Percentiles rank a stretch among this genome's conserved stretches.
These are phyloP conservation scores for Hydropotes inermis DNA, from an alignment of 2,113 vertebrate species.

Conservation along the genomic window DNA sequence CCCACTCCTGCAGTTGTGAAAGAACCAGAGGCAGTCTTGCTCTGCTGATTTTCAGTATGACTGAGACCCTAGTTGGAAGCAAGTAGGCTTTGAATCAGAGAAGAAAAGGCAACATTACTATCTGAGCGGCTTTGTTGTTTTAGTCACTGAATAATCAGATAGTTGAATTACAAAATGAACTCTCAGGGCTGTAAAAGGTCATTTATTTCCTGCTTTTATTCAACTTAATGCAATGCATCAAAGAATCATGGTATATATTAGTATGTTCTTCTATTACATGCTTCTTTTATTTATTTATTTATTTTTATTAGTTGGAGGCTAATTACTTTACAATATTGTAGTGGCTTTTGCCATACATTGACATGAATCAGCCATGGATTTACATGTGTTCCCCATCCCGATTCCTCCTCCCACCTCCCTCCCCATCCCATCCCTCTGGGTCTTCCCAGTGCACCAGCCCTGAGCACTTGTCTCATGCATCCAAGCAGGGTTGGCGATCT, in stretches of 20 bases:
- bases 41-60: neutral
- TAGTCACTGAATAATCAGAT: neutral
- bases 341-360: too few relatives aligned
- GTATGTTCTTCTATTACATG: neutral
- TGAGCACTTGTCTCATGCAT: too few relatives aligned
- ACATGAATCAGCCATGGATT: too few relatives aligned
- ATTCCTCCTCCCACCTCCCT: too few relatives aligned
- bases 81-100: neutral
- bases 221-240: neutral
- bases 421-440: too few relatives aligned
- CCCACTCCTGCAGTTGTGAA: neutral
- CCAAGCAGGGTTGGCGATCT: too few relatives aligned
- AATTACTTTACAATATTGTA: too few relatives aligned
- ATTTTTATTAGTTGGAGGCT: too few relatives aligned
- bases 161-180: neutral
- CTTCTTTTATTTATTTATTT: neutral
- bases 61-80: neutral
- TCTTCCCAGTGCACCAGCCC: too few relatives aligned
- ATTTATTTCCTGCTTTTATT: neutral
- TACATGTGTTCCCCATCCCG: too few relatives aligned
- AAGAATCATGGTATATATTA: neutral
- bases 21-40: neutral
- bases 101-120: neutral
- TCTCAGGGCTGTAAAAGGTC: neutral
- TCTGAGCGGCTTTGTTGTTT: neutral